phyloP scores from a whole-genome alignment of 1,140 invertebrate genomes.

The Drosophila leontia region DNA sequence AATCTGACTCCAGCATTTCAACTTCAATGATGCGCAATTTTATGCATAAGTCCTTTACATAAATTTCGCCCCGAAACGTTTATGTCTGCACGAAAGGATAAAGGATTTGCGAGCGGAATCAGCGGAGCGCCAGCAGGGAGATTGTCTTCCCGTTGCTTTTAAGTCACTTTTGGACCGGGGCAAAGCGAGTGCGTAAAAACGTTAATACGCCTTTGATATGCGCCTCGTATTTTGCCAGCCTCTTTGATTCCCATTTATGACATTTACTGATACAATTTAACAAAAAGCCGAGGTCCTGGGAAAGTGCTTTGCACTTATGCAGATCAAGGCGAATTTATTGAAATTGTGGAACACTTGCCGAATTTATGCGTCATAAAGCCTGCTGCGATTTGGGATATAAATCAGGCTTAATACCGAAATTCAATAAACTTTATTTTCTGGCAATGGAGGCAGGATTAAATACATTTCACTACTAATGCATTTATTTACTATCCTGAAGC shows the following conservation, averaged over 20 bases:
- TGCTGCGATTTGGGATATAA: conserved; percentile 44
- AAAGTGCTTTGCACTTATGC: conserved; percentile 51
- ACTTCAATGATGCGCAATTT: conserved; percentile 83
- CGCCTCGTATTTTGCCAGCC: conserved; percentile 23
- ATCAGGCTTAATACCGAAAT: conserved; percentile 12
- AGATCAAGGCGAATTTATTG: conserved; percentile 72
- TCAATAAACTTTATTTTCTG: conserved; percentile 4
- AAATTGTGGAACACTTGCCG: conserved; percentile 51
- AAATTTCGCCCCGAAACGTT: conserved; percentile 71
- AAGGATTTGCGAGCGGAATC: conserved; percentile 61
- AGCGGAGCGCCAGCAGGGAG: conserved; percentile 13
- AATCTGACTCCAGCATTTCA: conserved; percentile 78
- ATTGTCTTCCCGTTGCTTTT: conserved; percentile 42
- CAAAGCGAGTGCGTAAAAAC: conserved; percentile 65
- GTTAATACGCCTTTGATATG: conserved; percentile 71
- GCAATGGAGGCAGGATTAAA: not conserved
- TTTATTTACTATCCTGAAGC: not conserved
- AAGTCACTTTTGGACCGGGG: conserved; percentile 54
- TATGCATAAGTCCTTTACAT: conserved; percentile 83
- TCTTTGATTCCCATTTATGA: conserved; percentile 68
- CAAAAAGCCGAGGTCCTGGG: conserved; percentile 29
- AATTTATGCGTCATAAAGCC: conserved; percentile 62
- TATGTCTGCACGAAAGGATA: conserved; percentile 79
- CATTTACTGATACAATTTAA: conserved; percentile 75
- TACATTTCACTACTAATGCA: not conserved